Base-by-base conservation (phyloP, 2,888 invertebrate genomes). In the Sinopyrophorus schimmeli region DNA sequence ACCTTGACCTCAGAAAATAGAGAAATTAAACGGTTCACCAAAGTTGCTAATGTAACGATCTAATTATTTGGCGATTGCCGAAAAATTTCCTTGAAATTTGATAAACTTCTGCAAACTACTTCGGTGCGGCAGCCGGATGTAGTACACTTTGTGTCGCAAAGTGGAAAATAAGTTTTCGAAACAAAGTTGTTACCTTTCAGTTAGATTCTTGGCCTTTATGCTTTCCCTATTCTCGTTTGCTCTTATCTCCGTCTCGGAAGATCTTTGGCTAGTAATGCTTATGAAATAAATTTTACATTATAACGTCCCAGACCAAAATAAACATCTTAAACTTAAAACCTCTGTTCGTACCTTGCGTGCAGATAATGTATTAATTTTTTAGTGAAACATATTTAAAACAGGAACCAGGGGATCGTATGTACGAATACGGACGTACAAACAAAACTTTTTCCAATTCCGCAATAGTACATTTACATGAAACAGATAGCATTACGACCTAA, bases 271-370 rank as follows among this genome's bases (percentile, higher is more conserved):
- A 42, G 42, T 34, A 42, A 42, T 42, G 42, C 42, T 42, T 26
- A 42, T 42, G 32, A 42, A 26, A 42, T 42, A 42, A 42, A 42
- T 42, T 42, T 42, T 42, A 26, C 42, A 42, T 42, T 42, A 42
- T 34, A 42, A 26, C 34, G 32, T 42, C 42, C 34, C 34, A 42
- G 34, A 42, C 42, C 32, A 42, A 42, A 42, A 42, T 42, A 42
- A 42, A 42, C 42, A 42, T 32, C 32, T 26, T 42, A 27, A 26
- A 42, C 32, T 31, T 42, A 34, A 42, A 42, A 42, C 18, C 32
- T 31, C 26, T 24, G 9, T n/a, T 21, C 6, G 12, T 35, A 42
- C 10, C 42, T 41, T 42, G 26, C 42, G 42, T 42, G 26, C 34
- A 27, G 34, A 34, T 18, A 26, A 27, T 17, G 27, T 42, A 42